Conservation (phyloP, 2,113 vertebrate species). For the Eudyptes chrysolophus region DNA sequence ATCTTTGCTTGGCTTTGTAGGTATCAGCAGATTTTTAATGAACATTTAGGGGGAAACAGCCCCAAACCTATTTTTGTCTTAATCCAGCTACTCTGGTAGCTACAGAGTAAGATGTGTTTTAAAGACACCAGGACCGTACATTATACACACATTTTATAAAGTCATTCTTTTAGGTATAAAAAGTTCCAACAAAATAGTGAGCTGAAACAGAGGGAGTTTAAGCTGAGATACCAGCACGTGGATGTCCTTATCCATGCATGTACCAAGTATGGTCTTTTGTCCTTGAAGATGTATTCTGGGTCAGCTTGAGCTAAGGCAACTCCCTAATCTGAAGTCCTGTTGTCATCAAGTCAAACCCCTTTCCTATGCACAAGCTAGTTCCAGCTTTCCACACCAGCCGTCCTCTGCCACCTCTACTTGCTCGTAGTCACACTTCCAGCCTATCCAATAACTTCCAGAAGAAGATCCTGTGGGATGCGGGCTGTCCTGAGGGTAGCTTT, state of each 20-base stretch:
- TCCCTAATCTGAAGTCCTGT: background rate
- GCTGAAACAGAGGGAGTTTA: background rate
- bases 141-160: background rate
- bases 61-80: background rate
- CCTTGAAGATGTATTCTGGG: background rate
- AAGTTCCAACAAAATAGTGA: background rate
- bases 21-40: background rate
- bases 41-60: background rate
- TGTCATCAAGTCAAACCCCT: background rate
- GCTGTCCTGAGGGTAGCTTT: background rate
- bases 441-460: background rate
- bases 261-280: background rate
- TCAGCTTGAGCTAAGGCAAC: background rate
- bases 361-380: background rate
- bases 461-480: background rate
- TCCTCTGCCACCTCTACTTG: background rate
- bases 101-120: background rate
- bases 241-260: background rate
- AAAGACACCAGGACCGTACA: background rate
- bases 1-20: background rate
- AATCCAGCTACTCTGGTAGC: background rate
- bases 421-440: background rate
- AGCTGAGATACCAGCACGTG: background rate
- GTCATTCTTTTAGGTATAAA: background rate
- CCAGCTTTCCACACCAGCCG: background rate